Percentiles rank a stretch among this genome's conserved stretches.
phyloP scores from a whole-genome alignment of 2,888 invertebrate species.

The Augiades crinisus region DNA sequence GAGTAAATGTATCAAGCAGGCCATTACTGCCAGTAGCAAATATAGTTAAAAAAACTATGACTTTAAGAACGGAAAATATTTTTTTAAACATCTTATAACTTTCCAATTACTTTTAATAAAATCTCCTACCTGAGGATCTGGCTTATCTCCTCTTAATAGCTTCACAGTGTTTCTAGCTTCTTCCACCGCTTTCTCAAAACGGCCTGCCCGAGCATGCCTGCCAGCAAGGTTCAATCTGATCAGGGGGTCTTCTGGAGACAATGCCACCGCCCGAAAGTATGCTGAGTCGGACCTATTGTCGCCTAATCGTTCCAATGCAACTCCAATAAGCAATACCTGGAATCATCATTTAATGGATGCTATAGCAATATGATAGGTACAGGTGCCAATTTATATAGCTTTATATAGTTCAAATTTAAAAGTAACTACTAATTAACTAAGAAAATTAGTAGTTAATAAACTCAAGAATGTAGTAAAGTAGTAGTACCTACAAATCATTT shows the following conservation, averaged over 20 bases:
- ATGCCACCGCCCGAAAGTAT: constrained; percentile 50
- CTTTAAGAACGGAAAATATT: no score
- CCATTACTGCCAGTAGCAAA: no score
- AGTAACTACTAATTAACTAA: no score
- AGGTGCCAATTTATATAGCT: no score
- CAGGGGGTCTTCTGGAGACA: constrained; percentile 58
- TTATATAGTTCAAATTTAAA: no score
- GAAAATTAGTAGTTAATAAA: no score
- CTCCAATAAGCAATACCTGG: constrained; percentile 65
- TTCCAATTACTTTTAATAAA: not conserved
- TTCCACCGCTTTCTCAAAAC: constrained; percentile 46
- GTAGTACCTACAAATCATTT: no score
- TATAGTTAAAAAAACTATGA: no score
- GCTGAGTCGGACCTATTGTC: constrained; percentile 66
- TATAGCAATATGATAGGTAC: no score
- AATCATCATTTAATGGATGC: no score
- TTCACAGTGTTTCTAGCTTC: constrained; percentile 47
- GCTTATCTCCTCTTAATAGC: constrained; percentile 41
- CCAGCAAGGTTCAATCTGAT: constrained; percentile 63
- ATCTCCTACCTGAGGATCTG: constrained; percentile 55
- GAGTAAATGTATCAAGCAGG: no score
- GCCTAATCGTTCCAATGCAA: constrained; percentile 62
- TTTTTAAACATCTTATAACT: not conserved
- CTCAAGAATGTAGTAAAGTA: no score
- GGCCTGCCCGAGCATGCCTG: constrained; percentile 55